Base-by-base conservation (phyloP, 2,888 invertebrate species). In the Eutolmus rufibarbis region DNA sequence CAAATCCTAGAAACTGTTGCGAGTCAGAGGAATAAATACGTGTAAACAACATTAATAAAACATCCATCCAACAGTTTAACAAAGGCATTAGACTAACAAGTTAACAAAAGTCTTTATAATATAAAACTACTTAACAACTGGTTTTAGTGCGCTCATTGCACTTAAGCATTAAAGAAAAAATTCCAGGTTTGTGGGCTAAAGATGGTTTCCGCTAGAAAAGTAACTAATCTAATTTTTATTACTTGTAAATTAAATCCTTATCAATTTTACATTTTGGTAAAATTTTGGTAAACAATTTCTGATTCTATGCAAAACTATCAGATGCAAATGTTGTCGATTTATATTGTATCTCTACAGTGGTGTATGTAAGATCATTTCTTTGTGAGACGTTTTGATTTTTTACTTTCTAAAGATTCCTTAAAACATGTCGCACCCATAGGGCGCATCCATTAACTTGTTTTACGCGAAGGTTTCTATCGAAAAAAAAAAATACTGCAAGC, bases 101-200 rank as follows among this genome's bases (percentile, higher is more conserved):
- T 79, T 51, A 79, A 79, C 79, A 79, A 79, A 78, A 40, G 43
- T 43, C 43, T 78, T 79, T 31, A 28, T 79, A 51, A 28, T 56
- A 34, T 79, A 79, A 51, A 79, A 79, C 79, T 79, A 79, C 51
- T 51, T 79, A 79, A 79, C 79, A 78, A 78, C 43, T 78, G 34
- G 19, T 7, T 9, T 78, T 78, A 28, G 23, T 23, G 66, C 23
- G 23, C 23, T 28, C 28, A 28, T 23, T 66, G 40, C 19, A 9
- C 12, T 19, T 37, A 46, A 78, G 46, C 23, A 78, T 14, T 46
- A 12, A 66, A 28, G 12, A 23, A 66, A 78, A 4, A 46, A 23
- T 66, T 66, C 9, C 28, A 66, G 28, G 23, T 66, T 66, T 66
- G 19, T 19, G 66, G 19, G 12, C 23, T 66, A 66, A 66, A 23